These are phyloP conservation scores for Coreoperca whiteheadi DNA, from an alignment of 2,113 vertebrate genomes.

Conservation along the genomic window DNA sequence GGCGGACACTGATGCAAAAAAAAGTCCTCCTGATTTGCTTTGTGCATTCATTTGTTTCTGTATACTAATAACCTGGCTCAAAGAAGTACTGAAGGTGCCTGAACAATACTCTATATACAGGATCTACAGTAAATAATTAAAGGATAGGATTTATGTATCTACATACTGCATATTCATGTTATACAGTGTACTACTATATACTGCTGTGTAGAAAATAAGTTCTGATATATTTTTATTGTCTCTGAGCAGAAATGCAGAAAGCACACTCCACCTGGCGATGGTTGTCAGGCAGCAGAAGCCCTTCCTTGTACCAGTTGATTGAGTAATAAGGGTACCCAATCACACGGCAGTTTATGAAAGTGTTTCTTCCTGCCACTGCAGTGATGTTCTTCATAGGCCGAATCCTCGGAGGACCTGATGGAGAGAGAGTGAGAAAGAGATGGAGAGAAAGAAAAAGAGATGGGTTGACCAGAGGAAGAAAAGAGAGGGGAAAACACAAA, in stretches of 20 bases:
- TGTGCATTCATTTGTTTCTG: background rate
- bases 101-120: background rate
- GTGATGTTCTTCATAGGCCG: conserved; percentile 98
- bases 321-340: conserved; percentile 99
- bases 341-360: conserved; percentile 98
- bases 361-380: conserved; percentile 95
- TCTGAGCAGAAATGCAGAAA: conserved; percentile 8
- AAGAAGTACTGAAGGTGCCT: background rate
- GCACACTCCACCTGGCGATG: conserved; percentile 89
- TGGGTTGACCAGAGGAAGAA: conserved; percentile 51
- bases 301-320: conserved; percentile 99
- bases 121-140: background rate
- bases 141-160: background rate
- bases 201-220: background rate
- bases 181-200: background rate
- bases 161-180: background rate
- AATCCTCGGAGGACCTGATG: conserved; percentile 94
- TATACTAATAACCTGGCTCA: background rate
- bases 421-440: conserved; percentile 12
- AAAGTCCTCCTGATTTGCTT: background rate
- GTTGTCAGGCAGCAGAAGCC: conserved; percentile 95
- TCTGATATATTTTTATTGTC: background rate
- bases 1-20: background rate
- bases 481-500: conserved; percentile 46
- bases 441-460: conserved; percentile 21